phyloP scores from a whole-genome alignment of 2,113 vertebrate species.

The Corythoichthys haematopterus region DNA sequence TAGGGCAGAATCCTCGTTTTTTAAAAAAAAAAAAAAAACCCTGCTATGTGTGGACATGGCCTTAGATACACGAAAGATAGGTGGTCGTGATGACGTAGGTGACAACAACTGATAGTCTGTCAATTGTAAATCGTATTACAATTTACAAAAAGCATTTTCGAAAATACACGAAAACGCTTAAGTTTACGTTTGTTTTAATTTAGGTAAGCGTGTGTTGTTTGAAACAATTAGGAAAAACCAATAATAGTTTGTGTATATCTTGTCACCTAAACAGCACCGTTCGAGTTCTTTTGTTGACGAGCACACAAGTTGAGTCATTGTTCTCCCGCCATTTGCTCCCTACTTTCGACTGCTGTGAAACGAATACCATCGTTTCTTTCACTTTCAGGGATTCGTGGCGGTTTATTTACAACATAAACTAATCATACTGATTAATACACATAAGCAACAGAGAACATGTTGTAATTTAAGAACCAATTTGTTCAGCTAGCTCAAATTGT shows the following conservation, averaged over 20 bases:
- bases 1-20: too few species aligned
- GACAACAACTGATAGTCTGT: too few species aligned
- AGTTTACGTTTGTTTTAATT: too few species aligned
- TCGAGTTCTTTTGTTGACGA: background rate
- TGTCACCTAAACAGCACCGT: background rate
- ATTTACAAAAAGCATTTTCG: too few species aligned
- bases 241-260: background rate
- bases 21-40: too few species aligned
- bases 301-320: background rate
- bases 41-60: too few species aligned
- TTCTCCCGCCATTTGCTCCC: slow-evolving; percentile 9
- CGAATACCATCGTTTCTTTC: background rate
- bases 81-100: too few species aligned
- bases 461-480: background rate
- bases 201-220: background rate
- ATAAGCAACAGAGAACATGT: background rate
- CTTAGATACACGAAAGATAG: too few species aligned
- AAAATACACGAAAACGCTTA: too few species aligned
- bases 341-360: background rate
- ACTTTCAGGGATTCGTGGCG: too few species aligned
- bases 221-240: background rate
- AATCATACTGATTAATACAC: background rate
- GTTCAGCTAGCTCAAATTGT: background rate
- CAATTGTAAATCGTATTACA: too few species aligned
- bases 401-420: background rate